phyloP scores from a whole-genome alignment of 64 coral and sea anemone species.

The Porites australiensis region DNA sequence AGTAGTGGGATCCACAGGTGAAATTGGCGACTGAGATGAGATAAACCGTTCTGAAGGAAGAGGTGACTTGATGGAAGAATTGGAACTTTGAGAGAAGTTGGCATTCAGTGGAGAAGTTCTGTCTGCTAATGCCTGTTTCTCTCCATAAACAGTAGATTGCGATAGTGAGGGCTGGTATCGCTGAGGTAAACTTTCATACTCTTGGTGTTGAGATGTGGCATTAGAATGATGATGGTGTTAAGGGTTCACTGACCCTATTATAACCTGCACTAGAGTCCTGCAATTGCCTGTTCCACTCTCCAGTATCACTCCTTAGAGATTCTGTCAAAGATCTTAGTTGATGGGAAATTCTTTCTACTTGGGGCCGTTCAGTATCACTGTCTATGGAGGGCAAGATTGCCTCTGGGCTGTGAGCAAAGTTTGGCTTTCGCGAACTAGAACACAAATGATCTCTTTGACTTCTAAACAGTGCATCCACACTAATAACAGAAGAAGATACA shows the following conservation, averaged over 20 bases:
- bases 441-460: neutral
- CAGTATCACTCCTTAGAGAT: neutral
- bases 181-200: neutral
- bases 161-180: neutral
- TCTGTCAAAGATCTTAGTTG: neutral
- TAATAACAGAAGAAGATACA: neutral
- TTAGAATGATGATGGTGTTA: neutral
- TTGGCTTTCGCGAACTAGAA: neutral
- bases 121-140: neutral
- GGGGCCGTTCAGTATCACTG: neutral
- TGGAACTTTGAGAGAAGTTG: neutral
- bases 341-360: neutral
- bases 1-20: neutral
- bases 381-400: neutral
- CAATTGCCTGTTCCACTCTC: no score
- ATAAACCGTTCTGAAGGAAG: slow-evolving; percentile 66
- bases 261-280: neutral
- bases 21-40: slow-evolving; percentile 15
- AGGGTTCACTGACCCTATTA: neutral
- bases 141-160: neutral
- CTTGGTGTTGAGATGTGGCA: neutral
- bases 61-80: neutral
- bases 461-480: slow-evolving; percentile 14
- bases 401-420: neutral
- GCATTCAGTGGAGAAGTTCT: neutral